A percentile compares a stretch with the other conserved stretches of the same genome.
phyloP scores from a whole-genome alignment of 2,113 vertebrate species.

The Fregata magnificens region DNA sequence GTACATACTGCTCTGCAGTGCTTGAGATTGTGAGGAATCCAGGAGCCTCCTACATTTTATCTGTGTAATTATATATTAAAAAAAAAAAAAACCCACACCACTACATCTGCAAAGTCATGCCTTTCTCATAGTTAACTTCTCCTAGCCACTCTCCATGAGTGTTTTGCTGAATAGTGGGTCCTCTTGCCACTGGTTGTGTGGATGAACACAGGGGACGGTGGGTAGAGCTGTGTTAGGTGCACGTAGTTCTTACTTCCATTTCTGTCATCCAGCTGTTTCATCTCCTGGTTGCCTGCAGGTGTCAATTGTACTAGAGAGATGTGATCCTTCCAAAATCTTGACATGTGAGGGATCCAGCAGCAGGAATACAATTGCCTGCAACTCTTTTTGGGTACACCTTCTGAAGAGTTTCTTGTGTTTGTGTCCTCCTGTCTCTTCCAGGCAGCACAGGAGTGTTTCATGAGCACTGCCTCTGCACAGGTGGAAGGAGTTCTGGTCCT shows the following conservation, averaged over 20 bases:
- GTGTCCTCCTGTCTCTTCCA: background rate
- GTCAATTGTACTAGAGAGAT: no score
- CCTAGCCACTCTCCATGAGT: no score
- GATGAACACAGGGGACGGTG: background rate
- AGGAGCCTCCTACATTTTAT: background rate
- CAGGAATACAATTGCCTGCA: background rate
- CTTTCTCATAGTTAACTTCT: background rate
- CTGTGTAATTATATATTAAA: background rate
- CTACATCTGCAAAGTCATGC: fast-evolving
- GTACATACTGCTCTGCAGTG: background rate
- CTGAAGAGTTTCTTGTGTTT: background rate
- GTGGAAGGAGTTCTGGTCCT: background rate
- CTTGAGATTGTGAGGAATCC: background rate
- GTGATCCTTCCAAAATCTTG: background rate
- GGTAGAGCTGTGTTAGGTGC: background rate
- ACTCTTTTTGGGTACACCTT: background rate
- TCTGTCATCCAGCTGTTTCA: no score
- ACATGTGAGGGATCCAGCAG: background rate
- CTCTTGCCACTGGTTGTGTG: background rate
- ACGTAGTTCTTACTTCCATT: fast-evolving
- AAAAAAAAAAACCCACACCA: background rate
- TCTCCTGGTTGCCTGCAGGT: background rate
- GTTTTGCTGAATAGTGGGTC: background rate
- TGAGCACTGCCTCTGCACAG: background rate
- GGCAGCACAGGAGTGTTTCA: background rate